Evolutionary conservation across 1,140 invertebrate genomes (phyloP).

Genomic region (Archegozetes longisetosus): DNA sequence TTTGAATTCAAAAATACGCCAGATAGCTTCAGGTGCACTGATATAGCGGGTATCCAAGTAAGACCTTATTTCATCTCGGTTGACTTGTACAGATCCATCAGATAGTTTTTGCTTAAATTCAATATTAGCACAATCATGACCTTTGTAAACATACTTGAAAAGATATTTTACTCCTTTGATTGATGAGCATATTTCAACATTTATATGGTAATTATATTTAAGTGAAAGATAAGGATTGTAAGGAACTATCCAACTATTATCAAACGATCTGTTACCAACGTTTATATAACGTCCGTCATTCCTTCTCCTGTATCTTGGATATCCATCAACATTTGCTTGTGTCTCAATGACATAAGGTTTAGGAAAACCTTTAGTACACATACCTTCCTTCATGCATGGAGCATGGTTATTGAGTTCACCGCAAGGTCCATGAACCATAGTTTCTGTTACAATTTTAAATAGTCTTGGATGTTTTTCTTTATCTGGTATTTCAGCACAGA

Average conservation of each 20-base stretch:
- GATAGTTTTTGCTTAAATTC: neutral
- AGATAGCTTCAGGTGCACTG: constrained; percentile 22
- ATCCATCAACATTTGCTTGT: constrained; percentile 10
- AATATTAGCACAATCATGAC: constrained; percentile 21
- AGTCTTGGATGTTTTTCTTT: constrained; percentile 27
- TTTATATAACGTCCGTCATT: constrained; percentile 16
- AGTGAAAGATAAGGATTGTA: constrained; percentile 24
- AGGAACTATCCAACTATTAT: constrained; percentile 25
- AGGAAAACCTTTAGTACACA: constrained; percentile 19
- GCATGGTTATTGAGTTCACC: constrained; percentile 18
- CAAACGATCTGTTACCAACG: constrained; percentile 14
- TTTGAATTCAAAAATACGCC: constrained; percentile 20
- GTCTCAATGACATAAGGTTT: neutral
- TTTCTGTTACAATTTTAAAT: constrained; percentile 25
- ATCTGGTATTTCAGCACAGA: constrained; percentile 18
- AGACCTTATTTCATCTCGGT: constrained; percentile 20
- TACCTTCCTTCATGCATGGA: constrained; percentile 23
- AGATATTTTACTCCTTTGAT: constrained; percentile 26
- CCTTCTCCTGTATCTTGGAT: constrained; percentile 16
- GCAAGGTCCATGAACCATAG: constrained; percentile 30
- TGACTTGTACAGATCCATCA: neutral
- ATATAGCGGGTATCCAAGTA: constrained; percentile 21
- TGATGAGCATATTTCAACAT: constrained; percentile 25
- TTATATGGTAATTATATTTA: constrained; percentile 26
- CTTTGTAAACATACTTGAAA: constrained; percentile 28